phyloP scores from a whole-genome alignment of 2,888 invertebrate genomes.

The Protophormia terraenovae region DNA sequence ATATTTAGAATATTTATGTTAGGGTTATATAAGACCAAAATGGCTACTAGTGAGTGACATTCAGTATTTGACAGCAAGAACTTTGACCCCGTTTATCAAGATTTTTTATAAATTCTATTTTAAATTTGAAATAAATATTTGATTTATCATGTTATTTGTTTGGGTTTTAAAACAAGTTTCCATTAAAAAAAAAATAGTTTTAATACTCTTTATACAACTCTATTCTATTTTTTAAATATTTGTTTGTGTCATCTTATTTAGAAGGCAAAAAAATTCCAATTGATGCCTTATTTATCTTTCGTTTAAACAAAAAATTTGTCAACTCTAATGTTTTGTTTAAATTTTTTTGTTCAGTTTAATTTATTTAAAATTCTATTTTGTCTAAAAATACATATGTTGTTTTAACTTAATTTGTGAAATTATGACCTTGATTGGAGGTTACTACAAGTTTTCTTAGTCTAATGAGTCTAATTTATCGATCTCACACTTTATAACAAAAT shows the following conservation, averaged over 20 bases:
- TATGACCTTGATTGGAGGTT: conserved; percentile 19
- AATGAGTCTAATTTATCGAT: conserved; percentile 10
- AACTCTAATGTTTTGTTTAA: background rate
- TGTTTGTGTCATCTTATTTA: too few species aligned
- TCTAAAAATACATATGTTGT: background rate
- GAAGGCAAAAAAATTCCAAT: background rate
- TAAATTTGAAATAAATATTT: too few species aligned
- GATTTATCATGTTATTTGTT: too few species aligned
- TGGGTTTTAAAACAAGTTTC: too few species aligned
- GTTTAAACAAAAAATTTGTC: background rate
- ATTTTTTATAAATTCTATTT: too few species aligned
- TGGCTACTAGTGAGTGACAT: background rate
- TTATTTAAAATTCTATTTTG: background rate
- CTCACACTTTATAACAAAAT: conserved; percentile 26
- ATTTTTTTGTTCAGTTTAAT: background rate
- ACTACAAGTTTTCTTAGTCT: background rate
- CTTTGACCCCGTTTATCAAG: background rate
- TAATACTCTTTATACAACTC: background rate
- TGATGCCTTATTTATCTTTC: background rate
- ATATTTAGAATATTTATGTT: background rate
- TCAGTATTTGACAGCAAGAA: background rate
- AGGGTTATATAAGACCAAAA: background rate
- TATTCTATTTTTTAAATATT: background rate
- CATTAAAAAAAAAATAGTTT: background rate
- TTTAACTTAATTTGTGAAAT: conserved; percentile 34